Conservation (phyloP, 2,113 vertebrate species). For the Rhinolophus ferrumequinum region DNA sequence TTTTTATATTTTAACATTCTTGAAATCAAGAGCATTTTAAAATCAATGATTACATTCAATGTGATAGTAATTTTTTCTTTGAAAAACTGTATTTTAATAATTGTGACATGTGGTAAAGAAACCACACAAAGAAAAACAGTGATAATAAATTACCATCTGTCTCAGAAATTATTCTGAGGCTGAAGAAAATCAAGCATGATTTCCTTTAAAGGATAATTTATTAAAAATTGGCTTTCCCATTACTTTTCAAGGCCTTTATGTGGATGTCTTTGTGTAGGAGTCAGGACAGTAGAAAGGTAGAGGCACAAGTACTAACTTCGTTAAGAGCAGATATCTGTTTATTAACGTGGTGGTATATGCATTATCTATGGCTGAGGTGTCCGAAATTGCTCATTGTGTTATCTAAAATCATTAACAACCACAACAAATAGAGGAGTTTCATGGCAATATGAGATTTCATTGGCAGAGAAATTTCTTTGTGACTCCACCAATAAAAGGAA, state of each 20-base stretch:
- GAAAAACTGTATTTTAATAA: neutral
- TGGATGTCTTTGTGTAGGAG: neutral
- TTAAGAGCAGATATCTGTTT: neutral
- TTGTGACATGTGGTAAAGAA: neutral
- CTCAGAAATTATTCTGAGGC: neutral
- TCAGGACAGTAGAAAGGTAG: neutral
- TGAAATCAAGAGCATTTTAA: conserved; percentile 18
- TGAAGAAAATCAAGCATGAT: neutral
- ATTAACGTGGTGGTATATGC: neutral
- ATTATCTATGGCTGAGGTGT: neutral
- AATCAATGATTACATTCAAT: neutral
- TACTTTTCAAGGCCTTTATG: neutral
- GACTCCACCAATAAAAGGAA: conserved; percentile 39
- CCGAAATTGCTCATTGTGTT: neutral
- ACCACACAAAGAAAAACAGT: conserved; percentile 34
- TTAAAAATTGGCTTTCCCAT: conserved; percentile 9
- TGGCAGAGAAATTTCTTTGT: conserved; percentile 11
- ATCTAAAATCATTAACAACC: conserved; percentile 24
- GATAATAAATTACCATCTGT: neutral
- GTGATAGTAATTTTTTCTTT: neutral
- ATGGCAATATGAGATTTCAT: neutral
- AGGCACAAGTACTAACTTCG: neutral
- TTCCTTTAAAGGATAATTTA: conserved; percentile 4
- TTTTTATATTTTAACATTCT: neutral
- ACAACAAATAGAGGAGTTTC: neutral